These are phyloP conservation scores for Pelochelys cantorii DNA, from an alignment of 2,797 vertebrate genomes.

Conservation along the genomic window DNA sequence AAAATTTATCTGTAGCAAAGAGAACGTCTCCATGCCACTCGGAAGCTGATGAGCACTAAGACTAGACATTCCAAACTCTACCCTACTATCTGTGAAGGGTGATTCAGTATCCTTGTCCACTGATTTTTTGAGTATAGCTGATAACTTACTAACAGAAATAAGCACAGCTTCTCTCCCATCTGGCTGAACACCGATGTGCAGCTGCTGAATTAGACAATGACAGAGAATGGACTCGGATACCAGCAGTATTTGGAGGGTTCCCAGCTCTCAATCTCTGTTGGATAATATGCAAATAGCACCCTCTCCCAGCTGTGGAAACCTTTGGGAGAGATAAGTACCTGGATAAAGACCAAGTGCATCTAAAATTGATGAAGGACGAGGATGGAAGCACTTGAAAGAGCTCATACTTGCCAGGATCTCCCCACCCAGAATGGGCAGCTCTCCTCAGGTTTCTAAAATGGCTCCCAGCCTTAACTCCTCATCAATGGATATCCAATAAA, in stretches of 20 bases:
- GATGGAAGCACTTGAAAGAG: constrained; percentile 35
- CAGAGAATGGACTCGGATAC: background rate
- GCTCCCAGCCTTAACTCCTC: background rate
- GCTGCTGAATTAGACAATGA: constrained; percentile 64
- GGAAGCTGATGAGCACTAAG: constrained; percentile 21
- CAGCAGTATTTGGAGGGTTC: background rate
- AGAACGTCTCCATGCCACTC: background rate
- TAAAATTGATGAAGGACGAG: constrained; percentile 2
- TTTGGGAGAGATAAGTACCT: background rate
- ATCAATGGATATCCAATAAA: background rate
- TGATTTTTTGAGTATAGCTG: constrained; percentile 34
- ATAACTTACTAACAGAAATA: constrained; percentile 54
- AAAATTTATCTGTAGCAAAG: constrained; percentile 7
- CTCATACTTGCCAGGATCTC: background rate
- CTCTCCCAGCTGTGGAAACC: no score
- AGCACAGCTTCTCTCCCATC: constrained; percentile 10
- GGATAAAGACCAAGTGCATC: constrained; percentile 4
- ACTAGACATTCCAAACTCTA: background rate
- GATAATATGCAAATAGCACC: background rate
- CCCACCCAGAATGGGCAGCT: background rate
- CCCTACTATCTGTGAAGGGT: background rate
- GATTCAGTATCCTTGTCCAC: background rate
- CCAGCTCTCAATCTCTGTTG: background rate
- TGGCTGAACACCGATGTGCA: constrained; percentile 47
- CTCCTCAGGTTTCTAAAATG: constrained; percentile 27